Evolutionary conservation across 2,888 invertebrate genomes (phyloP).

Genomic region (Synergus umbraculus): DNA sequence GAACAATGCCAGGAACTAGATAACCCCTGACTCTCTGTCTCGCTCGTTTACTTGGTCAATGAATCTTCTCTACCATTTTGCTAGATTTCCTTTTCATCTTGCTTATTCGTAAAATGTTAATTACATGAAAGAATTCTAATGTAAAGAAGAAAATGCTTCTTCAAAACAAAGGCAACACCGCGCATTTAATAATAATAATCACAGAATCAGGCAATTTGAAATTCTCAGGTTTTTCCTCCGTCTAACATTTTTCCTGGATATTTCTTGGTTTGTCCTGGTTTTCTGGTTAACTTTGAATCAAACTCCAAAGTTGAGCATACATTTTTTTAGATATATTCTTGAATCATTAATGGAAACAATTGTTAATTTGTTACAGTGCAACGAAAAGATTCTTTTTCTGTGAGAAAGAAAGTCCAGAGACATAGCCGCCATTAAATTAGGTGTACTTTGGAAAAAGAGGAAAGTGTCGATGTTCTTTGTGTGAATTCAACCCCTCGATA

Average conservation of each 20-base stretch:
- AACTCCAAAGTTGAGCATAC: too few species aligned
- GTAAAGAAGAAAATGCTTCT: too few species aligned
- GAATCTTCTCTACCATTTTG: not conserved
- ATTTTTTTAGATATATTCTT: too few species aligned
- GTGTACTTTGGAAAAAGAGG: not conserved
- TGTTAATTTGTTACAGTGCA: too few species aligned
- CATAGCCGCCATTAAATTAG: not conserved
- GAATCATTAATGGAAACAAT: too few species aligned
- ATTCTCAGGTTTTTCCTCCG: too few species aligned
- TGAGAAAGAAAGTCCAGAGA: not conserved
- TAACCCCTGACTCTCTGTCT: constrained; percentile 34
- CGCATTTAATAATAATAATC: too few species aligned
- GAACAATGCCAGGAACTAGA: constrained; percentile 30
- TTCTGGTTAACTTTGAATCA: too few species aligned
- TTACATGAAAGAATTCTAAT: not conserved
- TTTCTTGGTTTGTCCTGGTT: too few species aligned
- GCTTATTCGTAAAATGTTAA: not conserved
- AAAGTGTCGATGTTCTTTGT: constrained; percentile 7
- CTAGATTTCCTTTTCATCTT: not conserved
- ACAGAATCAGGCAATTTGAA: too few species aligned
- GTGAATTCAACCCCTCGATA: constrained; percentile 17
- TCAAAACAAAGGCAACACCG: too few species aligned
- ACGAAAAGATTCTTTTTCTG: not conserved
- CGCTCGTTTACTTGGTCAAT: constrained; percentile 2
- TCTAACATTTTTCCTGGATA: too few species aligned